Evolutionary conservation across 2,888 invertebrate species (phyloP), one percentile per base, ranked within the genome.

Genomic region (Pedicia rivosa): DNA sequence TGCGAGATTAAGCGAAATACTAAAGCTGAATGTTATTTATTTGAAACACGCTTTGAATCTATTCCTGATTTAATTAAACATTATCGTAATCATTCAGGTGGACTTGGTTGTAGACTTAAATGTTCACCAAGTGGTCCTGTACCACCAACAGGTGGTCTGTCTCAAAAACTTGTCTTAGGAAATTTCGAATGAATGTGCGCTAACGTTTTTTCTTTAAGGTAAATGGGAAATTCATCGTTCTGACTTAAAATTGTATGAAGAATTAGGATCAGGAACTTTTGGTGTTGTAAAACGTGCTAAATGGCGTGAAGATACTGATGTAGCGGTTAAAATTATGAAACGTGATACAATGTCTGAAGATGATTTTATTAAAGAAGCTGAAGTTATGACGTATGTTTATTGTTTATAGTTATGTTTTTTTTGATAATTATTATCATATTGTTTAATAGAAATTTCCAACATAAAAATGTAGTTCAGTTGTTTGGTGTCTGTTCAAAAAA

Each of bases 321-420:
- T 91, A 12, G 94, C 94, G 37, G 92, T 94, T 42, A 95, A 95
- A 66, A 90, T 91, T 86, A 92, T 94, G 91, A 92, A 92, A 61
- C 88, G 90, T 57, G 90, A 90, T 47, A 88, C 92, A 44, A 94
- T 94, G 92, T 88, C 88, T 27, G 92, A 94, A 59, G 91, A 92
- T 60, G 90, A 92, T 64, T 94, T 94, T 61, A 91, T 94, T 47
- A 91, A 92, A 55, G 94, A 95, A 67, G 94, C 94, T 51, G 91
- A 92, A 74, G 92, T 92, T 45, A 92, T 92, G 92, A 92, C 91
- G 86, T 87, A 61, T 72, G 79, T 70, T 40, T 33, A 32, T 30
- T 32, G 15, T 22, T 29, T n/a, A n/a, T 25, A 34, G 5, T 14
- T 36, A 17, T 29, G n/a, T 2, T 17, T n/a, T 20, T 28, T 13